Evolutionary conservation across 2,797 vertebrate genomes (phyloP), one percentile per base, ranked within the genome.

Genomic region (Sarcoramphus papa): DNA sequence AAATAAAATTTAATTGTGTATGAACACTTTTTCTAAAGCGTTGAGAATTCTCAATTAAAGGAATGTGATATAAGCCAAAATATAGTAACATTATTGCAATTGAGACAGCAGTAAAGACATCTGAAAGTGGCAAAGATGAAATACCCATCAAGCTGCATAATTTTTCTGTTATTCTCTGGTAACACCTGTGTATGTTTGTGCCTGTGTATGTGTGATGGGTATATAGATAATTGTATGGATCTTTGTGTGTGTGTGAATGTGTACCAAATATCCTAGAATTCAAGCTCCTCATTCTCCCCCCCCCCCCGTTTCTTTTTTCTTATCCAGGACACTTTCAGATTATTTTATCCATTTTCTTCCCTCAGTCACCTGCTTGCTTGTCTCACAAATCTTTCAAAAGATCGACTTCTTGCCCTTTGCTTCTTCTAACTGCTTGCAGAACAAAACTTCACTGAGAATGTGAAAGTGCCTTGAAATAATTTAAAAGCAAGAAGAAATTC

Each of bases 401-500:
- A n/a, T 87, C 4, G 30, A 40, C 3, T 31, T 77, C 45, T 81
- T 91, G 19, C 59, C n/a, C 17, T 96, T 97, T 68, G 6, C 37
- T 85, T 43, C 62, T 88, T 62, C 33, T n/a, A 65, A 72, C 30
- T 89, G 21, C n/a, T 88, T 54, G 40, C 48, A 90, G 48, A 83
- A 74, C 25, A 83, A 79, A 82, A 33, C 28, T 93, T 92, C 65
- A n/a, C 21, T 45, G 60, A 56, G 59, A 67, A 88, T 5, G 7
- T 18, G 33, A 56, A 83, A 79, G 14, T 78, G 5, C 37, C 37
- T 88, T 88, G 75, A 88, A 69, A 78, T 56, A 80, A 82, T 77
- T 59, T 31, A 75, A 75, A 83, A 60, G 65, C 73, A 97, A 93
- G 77, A 90, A 92, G 74, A 82, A 93, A 79, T 62, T 62, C 47